Evolutionary conservation across 37 sponge, comb jelly and placozoan species (phyloP).

Genomic region (Geodia barretti): DNA sequence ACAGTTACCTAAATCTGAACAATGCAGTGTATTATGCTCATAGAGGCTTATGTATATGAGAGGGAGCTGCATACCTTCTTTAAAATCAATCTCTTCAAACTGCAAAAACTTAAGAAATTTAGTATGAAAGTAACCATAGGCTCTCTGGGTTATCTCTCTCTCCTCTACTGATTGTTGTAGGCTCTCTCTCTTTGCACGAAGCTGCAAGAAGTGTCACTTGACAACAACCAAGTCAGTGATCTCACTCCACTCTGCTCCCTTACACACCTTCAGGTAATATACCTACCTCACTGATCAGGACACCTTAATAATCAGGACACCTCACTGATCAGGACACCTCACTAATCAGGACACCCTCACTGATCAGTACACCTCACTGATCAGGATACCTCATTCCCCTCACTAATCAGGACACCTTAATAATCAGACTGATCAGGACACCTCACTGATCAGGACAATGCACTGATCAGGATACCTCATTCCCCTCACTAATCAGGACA

Average conservation of each 20-base stretch:
- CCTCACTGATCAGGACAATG: not conserved
- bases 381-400: not conserved
- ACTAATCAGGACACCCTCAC: not conserved
- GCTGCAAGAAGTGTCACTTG: slow-evolving; percentile 86
- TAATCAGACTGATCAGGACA: too few species aligned
- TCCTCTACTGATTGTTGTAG: too few species aligned
- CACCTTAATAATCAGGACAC: not conserved
- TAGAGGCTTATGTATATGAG: too few species aligned
- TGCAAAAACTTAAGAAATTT: too few species aligned
- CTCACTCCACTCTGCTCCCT: slow-evolving; percentile 1
- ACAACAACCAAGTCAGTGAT: slow-evolving; percentile 61
- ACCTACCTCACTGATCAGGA: not conserved
- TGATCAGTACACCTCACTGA: not conserved
- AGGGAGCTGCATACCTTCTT: not conserved
- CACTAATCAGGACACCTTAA: not conserved
- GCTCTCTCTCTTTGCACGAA: slow-evolving; percentile 59
- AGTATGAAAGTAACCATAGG: too few species aligned
- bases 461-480: not conserved
- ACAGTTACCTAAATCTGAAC: not conserved
- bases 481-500: not conserved
- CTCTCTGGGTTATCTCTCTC: too few species aligned
- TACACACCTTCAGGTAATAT: not conserved
- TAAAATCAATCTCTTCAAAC: too few species aligned
- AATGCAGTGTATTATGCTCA: too few species aligned
- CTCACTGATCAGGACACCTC: not conserved